A percentile compares a stretch with the other conserved stretches of the same genome.
phyloP scores from a whole-genome alignment of 2,888 invertebrate species.

The Hedya salicella region DNA sequence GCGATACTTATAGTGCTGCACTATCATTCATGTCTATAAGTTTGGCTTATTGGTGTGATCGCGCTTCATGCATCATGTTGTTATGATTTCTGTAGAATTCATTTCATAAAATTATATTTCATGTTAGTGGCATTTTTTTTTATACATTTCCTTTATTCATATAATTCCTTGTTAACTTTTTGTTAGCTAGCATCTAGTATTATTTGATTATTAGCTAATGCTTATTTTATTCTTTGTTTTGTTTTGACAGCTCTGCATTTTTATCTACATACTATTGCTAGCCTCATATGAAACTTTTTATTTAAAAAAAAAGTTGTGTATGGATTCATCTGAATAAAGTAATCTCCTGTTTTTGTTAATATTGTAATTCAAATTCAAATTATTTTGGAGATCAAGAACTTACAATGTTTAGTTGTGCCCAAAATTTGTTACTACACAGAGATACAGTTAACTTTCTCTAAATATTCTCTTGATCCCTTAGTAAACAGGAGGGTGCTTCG shows the following conservation, averaged over 20 bases:
- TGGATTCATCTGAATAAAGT: conserved; percentile 24
- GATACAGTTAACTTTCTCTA: not conserved
- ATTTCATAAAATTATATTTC: conserved; percentile 10
- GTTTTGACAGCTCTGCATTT: conserved; percentile 78
- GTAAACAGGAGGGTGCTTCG: conserved; percentile 39
- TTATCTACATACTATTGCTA: conserved; percentile 68
- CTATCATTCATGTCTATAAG: conserved; percentile 52
- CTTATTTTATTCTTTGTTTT: conserved; percentile 61
- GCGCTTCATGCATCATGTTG: conserved; percentile 29
- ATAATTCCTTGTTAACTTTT: not conserved
- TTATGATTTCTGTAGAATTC: conserved; percentile 24
- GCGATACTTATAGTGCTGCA: conserved; percentile 51
- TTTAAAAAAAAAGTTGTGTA: not conserved
- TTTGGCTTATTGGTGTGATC: conserved; percentile 37
- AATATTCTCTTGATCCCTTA: conserved; percentile 2
- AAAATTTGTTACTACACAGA: not conserved
- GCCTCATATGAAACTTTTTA: conserved; percentile 44
- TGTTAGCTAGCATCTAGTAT: conserved; percentile 25
- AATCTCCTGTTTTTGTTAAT: conserved; percentile 34
- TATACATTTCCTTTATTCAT: conserved; percentile 43
- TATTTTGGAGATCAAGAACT: not conserved
- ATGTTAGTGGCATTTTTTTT: conserved; percentile 43
- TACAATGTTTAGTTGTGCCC: not conserved
- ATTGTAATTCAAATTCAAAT: not conserved
- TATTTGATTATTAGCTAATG: conserved; percentile 45